Evolutionary conservation across 2,113 vertebrate genomes (phyloP).

Genomic region (Gopherus evgoodei): DNA sequence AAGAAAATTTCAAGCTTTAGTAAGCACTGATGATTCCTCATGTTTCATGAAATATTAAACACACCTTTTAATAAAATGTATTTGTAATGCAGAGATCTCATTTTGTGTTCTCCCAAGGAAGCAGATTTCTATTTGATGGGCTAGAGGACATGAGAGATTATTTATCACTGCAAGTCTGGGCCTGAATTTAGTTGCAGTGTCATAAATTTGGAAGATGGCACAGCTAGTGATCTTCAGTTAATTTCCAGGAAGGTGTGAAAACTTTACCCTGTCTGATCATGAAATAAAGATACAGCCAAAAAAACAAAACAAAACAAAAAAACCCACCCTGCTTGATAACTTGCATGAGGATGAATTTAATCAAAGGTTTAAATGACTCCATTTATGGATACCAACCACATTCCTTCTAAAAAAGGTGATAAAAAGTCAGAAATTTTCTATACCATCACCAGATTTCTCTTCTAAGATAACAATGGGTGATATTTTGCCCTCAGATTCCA

Average conservation of each 20-base stretch:
- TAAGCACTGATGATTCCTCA: slow-evolving; percentile 32
- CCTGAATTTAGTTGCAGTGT: slow-evolving; percentile 35
- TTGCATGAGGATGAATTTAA: slow-evolving; percentile 27
- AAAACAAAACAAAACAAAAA: background rate
- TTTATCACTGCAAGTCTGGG: background rate
- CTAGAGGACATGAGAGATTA: background rate
- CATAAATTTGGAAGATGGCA: slow-evolving; percentile 57
- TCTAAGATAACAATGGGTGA: background rate
- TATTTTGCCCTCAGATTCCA: background rate
- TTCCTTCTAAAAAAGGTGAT: background rate
- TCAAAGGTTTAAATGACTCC: background rate
- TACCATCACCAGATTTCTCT: background rate
- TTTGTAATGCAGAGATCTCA: slow-evolving; percentile 50
- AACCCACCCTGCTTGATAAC: background rate
- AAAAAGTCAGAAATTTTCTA: background rate
- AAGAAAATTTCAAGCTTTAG: background rate
- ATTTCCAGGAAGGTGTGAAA: slow-evolving; percentile 64
- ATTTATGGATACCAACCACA: background rate
- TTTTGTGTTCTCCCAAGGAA: slow-evolving; percentile 47
- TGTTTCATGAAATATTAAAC: slow-evolving; percentile 14
- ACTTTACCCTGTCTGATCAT: background rate
- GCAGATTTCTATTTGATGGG: slow-evolving; percentile 49
- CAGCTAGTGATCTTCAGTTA: slow-evolving; percentile 41
- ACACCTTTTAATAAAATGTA: slow-evolving; percentile 57
- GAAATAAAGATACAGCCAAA: slow-evolving; percentile 45